A percentile compares a stretch with the other conserved stretches of the same genome.
phyloP scores from a whole-genome alignment of 2,888 invertebrate species.

The Biston betularia region DNA sequence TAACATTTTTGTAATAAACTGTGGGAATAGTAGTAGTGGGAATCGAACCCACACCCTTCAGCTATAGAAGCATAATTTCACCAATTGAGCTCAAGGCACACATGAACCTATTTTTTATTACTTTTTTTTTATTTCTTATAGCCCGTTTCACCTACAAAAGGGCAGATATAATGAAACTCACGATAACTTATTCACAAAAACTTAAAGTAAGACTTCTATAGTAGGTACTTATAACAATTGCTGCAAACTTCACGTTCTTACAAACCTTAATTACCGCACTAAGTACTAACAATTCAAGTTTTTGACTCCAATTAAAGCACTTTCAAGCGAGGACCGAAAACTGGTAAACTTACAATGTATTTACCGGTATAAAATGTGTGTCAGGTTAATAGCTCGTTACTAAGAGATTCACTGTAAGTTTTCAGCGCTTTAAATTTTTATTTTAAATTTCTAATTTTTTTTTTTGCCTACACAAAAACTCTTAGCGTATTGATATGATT shows the following conservation, averaged over 20 bases:
- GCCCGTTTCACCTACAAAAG: not conserved
- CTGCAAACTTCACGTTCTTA: conserved; percentile 44
- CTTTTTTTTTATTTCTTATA: too few relatives aligned
- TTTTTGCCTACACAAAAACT: not conserved
- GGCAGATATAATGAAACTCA: conserved; percentile 6
- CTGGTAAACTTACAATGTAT: conserved; percentile 41
- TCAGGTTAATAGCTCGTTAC: conserved; percentile 3
- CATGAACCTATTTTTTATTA: too few relatives aligned
- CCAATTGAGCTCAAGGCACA: too few relatives aligned
- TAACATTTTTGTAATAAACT: too few relatives aligned
- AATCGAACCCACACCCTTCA: too few relatives aligned
- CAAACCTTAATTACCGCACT: conserved; percentile 50
- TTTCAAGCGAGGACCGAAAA: conserved; percentile 18
- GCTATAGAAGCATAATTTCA: too few relatives aligned
- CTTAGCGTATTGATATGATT: too few relatives aligned
- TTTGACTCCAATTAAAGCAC: conserved; percentile 59
- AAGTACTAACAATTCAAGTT: conserved; percentile 59
- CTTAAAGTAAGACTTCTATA: conserved; percentile 31
- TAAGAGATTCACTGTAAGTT: not conserved
- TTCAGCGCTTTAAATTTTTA: too few relatives aligned
- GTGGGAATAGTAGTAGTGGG: too few relatives aligned
- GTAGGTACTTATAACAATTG: conserved; percentile 37
- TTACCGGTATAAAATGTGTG: conserved; percentile 6
- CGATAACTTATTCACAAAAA: conserved; percentile 15
- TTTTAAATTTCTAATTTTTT: not conserved